Evolutionary conservation across 2,797 vertebrate species (phyloP).

Genomic region (Arnoldichthys spilopterus): DNA sequence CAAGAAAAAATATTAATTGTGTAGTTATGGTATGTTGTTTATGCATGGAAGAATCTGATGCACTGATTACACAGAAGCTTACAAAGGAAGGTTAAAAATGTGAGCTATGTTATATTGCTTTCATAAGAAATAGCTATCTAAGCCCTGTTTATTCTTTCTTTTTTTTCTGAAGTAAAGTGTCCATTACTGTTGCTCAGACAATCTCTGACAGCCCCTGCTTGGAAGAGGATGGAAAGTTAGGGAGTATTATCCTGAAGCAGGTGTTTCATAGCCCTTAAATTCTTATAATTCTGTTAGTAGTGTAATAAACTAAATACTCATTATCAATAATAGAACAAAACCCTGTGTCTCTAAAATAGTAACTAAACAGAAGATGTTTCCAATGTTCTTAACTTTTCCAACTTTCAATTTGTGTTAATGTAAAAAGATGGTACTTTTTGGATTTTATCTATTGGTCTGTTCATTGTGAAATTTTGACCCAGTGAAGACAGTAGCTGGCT

Average conservation of each 20-base stretch:
- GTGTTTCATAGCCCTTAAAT: neutral
- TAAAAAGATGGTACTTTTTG: too few relatives aligned
- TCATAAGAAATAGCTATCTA: slow-evolving; percentile 2
- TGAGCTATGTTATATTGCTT: slow-evolving; percentile 10
- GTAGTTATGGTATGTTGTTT: slow-evolving; percentile 39
- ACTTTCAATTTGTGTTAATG: too few relatives aligned
- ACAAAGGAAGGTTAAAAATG: neutral
- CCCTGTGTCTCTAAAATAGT: too few relatives aligned
- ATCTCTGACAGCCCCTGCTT: neutral
- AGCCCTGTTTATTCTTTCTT: neutral
- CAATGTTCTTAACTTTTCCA: too few relatives aligned
- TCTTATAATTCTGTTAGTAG: neutral
- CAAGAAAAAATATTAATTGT: slow-evolving; percentile 12
- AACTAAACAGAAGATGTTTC: too few relatives aligned
- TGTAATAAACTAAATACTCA: neutral
- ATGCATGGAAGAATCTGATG: slow-evolving; percentile 49
- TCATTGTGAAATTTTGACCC: too few relatives aligned
- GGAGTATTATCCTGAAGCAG: neutral
- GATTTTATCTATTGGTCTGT: too few relatives aligned
- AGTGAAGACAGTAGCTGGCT: too few relatives aligned
- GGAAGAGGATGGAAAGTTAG: neutral
- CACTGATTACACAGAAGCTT: slow-evolving; percentile 35
- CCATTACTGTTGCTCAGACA: neutral
- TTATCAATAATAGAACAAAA: too few relatives aligned
- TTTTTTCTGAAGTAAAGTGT: neutral